phyloP scores from a whole-genome alignment of 2,797 vertebrate genomes.

The Monodelphis domestica region DNA sequence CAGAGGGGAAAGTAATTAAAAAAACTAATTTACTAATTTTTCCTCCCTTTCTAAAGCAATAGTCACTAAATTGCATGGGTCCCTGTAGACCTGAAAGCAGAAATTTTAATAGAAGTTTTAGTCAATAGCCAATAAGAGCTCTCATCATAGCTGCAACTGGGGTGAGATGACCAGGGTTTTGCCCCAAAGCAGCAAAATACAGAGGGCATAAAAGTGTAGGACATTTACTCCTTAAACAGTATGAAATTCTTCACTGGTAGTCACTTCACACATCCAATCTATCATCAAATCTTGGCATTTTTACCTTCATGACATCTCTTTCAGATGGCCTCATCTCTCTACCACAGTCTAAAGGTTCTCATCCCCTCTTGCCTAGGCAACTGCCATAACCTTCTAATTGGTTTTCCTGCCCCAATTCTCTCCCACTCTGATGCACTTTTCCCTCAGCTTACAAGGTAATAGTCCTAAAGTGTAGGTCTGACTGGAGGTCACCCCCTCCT shows the following conservation, averaged over 20 bases:
- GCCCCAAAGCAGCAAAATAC: neutral
- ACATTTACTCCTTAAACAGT: neutral
- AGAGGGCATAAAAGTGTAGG: neutral
- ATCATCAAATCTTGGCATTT: neutral
- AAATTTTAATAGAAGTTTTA: slow-evolving; percentile 79
- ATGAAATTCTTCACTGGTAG: neutral
- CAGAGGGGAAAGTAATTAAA: slow-evolving; percentile 76
- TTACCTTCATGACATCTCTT: neutral
- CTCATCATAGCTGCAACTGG: neutral
- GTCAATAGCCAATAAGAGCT: slow-evolving; percentile 49
- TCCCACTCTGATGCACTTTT: neutral
- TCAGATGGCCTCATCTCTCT: neutral
- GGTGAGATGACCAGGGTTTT: neutral
- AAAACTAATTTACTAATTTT: slow-evolving; percentile 81
- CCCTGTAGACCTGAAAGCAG: slow-evolving; percentile 78
- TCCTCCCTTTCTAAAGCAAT: slow-evolving; percentile 71
- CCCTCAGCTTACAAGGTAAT: neutral
- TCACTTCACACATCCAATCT: neutral
- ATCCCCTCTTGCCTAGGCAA: neutral
- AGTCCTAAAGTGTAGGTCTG: neutral
- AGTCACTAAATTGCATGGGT: slow-evolving; percentile 77
- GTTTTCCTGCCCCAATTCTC: neutral
- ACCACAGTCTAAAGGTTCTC: neutral
- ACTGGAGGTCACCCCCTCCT: neutral
- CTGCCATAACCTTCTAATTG: too few relatives aligned